Evolutionary conservation across 1,140 invertebrate genomes (phyloP).

Genomic region (Pseudoatta argentina): DNA sequence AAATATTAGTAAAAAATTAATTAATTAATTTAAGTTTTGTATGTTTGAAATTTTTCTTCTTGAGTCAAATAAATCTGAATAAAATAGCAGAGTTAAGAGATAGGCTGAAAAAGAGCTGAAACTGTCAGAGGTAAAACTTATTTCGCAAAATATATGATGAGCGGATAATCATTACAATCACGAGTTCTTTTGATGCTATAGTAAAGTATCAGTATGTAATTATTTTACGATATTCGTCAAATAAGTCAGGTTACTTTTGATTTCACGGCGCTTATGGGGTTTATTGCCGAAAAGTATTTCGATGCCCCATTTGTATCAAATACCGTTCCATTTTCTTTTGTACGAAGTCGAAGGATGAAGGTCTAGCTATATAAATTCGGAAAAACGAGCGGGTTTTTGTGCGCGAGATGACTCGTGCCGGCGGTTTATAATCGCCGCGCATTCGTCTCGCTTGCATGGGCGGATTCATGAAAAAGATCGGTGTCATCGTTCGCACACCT

Average conservation of each 20-base stretch:
- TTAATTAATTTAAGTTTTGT: no score
- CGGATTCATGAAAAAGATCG: constrained; percentile 69
- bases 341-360: constrained; percentile 10
- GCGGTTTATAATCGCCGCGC: constrained; percentile 64
- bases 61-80: no score
- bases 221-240: background rate
- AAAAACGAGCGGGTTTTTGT: constrained; percentile 20
- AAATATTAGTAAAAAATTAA: no score
- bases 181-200: background rate
- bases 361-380: background rate
- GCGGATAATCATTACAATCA: background rate
- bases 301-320: background rate
- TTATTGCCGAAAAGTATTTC: constrained; percentile 7
- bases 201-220: background rate
- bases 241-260: background rate
- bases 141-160: background rate
- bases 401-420: constrained; percentile 61
- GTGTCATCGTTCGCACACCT: constrained; percentile 49
- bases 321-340: background rate
- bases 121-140: background rate
- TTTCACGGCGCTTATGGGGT: constrained; percentile 1
- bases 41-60: no score
- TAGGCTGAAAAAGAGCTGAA: no score
- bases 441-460: constrained; percentile 63
- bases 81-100: no score